A percentile compares a stretch with the other conserved stretches of the same genome.
Evolutionary conservation across 2,797 vertebrate genomes (phyloP).

Genomic region (Bovichtus variegatus): DNA sequence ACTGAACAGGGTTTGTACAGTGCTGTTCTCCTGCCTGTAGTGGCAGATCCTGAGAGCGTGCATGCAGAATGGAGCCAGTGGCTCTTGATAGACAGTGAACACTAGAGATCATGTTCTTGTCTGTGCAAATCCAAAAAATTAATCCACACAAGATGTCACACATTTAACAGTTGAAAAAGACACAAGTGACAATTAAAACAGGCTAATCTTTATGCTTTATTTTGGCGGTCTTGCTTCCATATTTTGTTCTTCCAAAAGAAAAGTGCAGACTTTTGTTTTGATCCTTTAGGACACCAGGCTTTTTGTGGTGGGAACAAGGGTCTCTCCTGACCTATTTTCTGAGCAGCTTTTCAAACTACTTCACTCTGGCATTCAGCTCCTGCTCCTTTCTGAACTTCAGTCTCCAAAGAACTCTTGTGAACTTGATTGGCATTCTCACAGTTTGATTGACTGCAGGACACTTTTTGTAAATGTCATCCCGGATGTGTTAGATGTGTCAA

Average conservation of each 20-base stretch:
- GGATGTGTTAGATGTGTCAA: conserved; percentile 52
- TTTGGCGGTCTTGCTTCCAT: neutral
- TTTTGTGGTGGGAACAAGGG: conserved; percentile 52
- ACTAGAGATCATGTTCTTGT: neutral
- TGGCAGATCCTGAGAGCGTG: neutral
- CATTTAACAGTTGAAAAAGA: conserved; percentile 9
- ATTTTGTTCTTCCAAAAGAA: conserved; percentile 20
- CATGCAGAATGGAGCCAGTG: neutral
- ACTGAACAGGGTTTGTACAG: neutral
- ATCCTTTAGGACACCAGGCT: conserved; percentile 55
- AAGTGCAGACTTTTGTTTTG: conserved; percentile 37
- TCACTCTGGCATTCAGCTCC: conserved; percentile 63
- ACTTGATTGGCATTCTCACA: conserved; percentile 60
- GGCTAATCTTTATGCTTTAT: neutral
- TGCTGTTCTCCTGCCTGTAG: conserved; percentile 9
- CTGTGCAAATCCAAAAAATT: conserved; percentile 8
- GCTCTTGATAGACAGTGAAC: conserved; percentile 12
- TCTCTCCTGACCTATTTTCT: conserved; percentile 70
- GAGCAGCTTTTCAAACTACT: conserved; percentile 50
- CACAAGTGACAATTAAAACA: conserved; percentile 21
- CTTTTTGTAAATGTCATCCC: conserved; percentile 66
- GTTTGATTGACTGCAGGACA: conserved; percentile 67
- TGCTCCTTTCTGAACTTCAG: conserved; percentile 52
- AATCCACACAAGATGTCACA: conserved; percentile 2
- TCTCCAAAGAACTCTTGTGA: conserved; percentile 53